A percentile compares a stretch with the other conserved stretches of the same genome.
phyloP scores from a whole-genome alignment of 2,888 invertebrate species.

The Epistrophe grossulariae region DNA sequence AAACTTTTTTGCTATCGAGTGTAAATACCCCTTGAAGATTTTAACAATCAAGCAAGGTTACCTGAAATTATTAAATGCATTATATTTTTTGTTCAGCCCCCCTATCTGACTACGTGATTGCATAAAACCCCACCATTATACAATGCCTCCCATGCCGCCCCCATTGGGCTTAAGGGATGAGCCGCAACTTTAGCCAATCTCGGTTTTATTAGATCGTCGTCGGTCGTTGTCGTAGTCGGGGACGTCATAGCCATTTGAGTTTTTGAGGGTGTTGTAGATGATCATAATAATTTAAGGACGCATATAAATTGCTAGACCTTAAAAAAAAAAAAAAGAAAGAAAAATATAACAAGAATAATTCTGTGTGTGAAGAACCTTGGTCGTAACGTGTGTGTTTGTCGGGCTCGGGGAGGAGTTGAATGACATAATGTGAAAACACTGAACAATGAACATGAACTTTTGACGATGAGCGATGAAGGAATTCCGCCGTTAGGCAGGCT shows the following conservation, averaged over 20 bases:
- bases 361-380: constrained; percentile 1
- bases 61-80: background rate
- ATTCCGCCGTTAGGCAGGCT: constrained; percentile 45
- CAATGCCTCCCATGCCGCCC: background rate
- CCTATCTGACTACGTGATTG: background rate
- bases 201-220: constrained; percentile 68
- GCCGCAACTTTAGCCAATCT: constrained; percentile 69
- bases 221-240: constrained; percentile 6
- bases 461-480: constrained; percentile 65
- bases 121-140: background rate
- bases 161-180: constrained; percentile 61
- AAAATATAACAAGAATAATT: background rate
- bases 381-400: background rate
- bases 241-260: constrained; percentile 17
- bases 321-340: constrained; percentile 34
- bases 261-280: constrained; percentile 41
- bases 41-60: too few species aligned
- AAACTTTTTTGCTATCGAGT: too few species aligned
- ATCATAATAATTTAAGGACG: constrained; percentile 68
- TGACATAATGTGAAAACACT: constrained; percentile 66
- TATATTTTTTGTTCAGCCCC: background rate
- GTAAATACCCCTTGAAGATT: too few species aligned
- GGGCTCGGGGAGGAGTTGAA: constrained; percentile 59
- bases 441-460: constrained; percentile 63
- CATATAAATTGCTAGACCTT: constrained; percentile 63